phyloP scores from a whole-genome alignment of 1,140 invertebrate species.

The Triops cancriformis region DNA sequence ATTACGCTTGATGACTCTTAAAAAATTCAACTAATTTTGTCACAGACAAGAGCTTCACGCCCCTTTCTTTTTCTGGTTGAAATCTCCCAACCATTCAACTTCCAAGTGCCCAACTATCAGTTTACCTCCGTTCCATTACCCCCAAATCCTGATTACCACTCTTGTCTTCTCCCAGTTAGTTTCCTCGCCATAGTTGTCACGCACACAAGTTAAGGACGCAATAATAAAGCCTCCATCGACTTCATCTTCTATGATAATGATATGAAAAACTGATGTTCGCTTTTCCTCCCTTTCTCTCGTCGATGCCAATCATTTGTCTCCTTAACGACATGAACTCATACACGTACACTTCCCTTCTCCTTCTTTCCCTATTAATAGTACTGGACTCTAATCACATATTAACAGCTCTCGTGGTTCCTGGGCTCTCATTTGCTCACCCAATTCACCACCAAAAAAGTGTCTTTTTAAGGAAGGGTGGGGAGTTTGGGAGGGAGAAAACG shows the following conservation, averaged over 20 bases:
- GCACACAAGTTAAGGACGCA: neutral
- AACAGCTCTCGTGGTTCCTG: too few relatives aligned
- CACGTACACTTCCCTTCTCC: neutral
- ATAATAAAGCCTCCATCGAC: neutral
- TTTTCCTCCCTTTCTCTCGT: neutral
- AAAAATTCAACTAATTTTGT: too few relatives aligned
- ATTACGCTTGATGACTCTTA: too few relatives aligned
- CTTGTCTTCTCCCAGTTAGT: too few relatives aligned
- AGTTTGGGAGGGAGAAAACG: neutral
- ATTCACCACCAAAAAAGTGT: neutral
- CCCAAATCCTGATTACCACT: too few relatives aligned
- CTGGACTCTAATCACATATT: neutral
- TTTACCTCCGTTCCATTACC: too few relatives aligned
- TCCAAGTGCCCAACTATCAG: too few relatives aligned
- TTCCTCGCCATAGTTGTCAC: neutral
- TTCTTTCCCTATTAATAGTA: neutral
- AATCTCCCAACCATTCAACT: too few relatives aligned
- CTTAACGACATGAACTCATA: neutral
- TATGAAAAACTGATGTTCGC: neutral
- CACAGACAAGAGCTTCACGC: too few relatives aligned
- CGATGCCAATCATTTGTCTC: slow-evolving; percentile 9
- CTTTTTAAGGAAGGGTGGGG: neutral
- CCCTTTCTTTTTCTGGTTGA: too few relatives aligned
- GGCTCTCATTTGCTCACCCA: too few relatives aligned
- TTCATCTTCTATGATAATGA: neutral